Evolutionary conservation across 2,888 invertebrate genomes (phyloP), one percentile per base, ranked within the genome.

Genomic region (Drosophila borealis): DNA sequence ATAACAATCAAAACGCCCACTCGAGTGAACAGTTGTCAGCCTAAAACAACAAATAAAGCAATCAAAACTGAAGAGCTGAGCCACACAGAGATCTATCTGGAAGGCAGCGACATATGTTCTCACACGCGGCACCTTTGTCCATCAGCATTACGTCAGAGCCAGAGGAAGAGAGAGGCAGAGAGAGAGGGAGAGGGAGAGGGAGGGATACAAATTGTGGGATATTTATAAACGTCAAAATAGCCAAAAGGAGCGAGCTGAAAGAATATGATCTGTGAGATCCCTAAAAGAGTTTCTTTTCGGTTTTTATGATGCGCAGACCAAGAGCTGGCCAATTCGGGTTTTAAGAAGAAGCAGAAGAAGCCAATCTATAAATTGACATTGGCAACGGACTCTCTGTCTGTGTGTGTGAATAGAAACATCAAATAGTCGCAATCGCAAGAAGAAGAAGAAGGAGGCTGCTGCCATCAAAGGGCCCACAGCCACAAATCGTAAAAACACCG

Each of bases 211-310:
- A 88, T 83, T 70, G 77, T 80, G 80, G 84, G 74, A 88, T 88
- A 90, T 91, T 90, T 90, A 90, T 90, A 88, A 88, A 90, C 89
- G 88, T 90, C 89, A 90, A 91, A 89, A 90, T 89, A 87, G 75
- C 59, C 73, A 70, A 83, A 48, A 71, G 66, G 53, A 63, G 46
- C 62, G 41, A 37, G 33, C 9, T n/a, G 39, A 9, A 33, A 36
- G 36, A n/a, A 34, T 13, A n/a, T n/a, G 37, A 45, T 45, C 34
- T 46, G 21, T 29, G 39, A 44, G 56, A 50, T 61, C 37, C 73
- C 80, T 53, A 29, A 29, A 29, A 29, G 29, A 29, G 29, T 29
- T 29, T 29, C 8, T 13, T 8, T 4, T 9, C 14, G 6, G 9
- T 41, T 74, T 88, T 85, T 88, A 82, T 78, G 83, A 70, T 42